Evolutionary conservation across 2,888 invertebrate genomes (phyloP), one percentile per base, ranked within the genome.

Genomic region (Tipula lateralis): DNA sequence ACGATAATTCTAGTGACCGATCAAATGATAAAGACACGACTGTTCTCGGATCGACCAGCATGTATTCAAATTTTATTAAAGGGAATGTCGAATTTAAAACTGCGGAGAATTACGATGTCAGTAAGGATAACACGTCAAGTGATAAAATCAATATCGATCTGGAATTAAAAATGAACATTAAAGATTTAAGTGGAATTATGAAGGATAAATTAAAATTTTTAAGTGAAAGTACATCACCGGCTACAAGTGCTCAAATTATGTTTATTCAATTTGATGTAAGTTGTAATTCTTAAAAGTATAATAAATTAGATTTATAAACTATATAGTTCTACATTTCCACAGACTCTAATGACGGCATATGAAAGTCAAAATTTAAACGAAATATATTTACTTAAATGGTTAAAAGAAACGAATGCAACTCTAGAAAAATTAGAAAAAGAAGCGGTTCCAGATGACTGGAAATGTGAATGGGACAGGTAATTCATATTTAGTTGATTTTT

Each of bases 381-480:
- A 82, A 89, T 89, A 84, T 94, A 94, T 88, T 91, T 94, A 86
- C 89, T 91, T 86, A 91, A 91, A 86, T 93, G 94, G 92, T 89
- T 94, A 87, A 91, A 91, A 85, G 92, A 92, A 85, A 93, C 93
- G 4, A 91, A 92, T 87, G 90, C 91, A 50, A 93, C 93, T 87
- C 89, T 94, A 86, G 91, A 91, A 86, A 92, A 92, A 86, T 91
- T 94, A 87, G 94, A 94, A 89, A 91, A 92, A 88, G 92, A 92
- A 86, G 93, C 93, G 13, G 92, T 93, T 50, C 94, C 94, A 32
- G 90, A 91, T 80, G 94, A 94, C 87, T 94, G 94, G 94, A 91
- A 91, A 87, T 93, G 94, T 89, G 92, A 93, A 88, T 94, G 94
- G 94, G 93, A 94, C 92, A 94, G 94, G 94, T 94, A 94, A 83